A percentile compares a stretch with the other conserved stretches of the same genome.
Evolutionary conservation across 2,888 invertebrate genomes (phyloP).

Genomic region (Cerceris rybyensis): DNA sequence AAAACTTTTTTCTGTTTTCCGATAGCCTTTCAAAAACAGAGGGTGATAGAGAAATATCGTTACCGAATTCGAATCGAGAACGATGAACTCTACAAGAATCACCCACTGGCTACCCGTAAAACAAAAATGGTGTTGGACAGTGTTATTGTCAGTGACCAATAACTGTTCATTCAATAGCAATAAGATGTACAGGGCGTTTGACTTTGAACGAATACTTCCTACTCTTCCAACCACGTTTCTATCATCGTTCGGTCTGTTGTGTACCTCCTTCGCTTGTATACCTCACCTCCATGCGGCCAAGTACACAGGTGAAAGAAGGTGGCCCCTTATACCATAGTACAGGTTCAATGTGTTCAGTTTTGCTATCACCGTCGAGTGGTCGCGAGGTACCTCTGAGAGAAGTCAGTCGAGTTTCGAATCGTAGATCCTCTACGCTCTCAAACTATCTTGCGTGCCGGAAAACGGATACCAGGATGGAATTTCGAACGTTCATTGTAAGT

Average conservation of each 20-base stretch:
- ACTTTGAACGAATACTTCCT: neutral
- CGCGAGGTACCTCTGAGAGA: constrained; percentile 51
- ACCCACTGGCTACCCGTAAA: too few relatives aligned
- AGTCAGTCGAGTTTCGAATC: constrained; percentile 17
- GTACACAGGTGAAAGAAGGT: constrained; percentile 55
- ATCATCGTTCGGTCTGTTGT: neutral
- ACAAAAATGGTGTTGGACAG: too few relatives aligned
- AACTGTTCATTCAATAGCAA: too few relatives aligned
- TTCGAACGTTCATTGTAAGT: constrained; percentile 75
- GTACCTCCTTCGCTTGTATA: neutral
- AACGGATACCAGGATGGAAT: constrained; percentile 66
- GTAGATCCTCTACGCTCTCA: constrained; percentile 16
- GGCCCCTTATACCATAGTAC: constrained; percentile 58
- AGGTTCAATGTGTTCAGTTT: constrained; percentile 77
- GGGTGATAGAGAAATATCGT: too few relatives aligned
- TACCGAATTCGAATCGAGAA: too few relatives aligned
- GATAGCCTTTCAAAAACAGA: too few relatives aligned
- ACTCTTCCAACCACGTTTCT: constrained; percentile 26
- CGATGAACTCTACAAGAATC: too few relatives aligned
- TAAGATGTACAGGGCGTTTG: too few relatives aligned
- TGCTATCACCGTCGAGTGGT: constrained; percentile 76
- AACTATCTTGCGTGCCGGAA: constrained; percentile 7
- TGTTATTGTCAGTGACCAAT: too few relatives aligned
- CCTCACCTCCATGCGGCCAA: constrained; percentile 34
- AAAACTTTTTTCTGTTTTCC: too few relatives aligned